A percentile compares a stretch with the other conserved stretches of the same genome.
These are phyloP conservation scores for Drepanosiphum platanoidis DNA, from an alignment of 2,888 invertebrate genomes.

Conservation along the genomic window DNA sequence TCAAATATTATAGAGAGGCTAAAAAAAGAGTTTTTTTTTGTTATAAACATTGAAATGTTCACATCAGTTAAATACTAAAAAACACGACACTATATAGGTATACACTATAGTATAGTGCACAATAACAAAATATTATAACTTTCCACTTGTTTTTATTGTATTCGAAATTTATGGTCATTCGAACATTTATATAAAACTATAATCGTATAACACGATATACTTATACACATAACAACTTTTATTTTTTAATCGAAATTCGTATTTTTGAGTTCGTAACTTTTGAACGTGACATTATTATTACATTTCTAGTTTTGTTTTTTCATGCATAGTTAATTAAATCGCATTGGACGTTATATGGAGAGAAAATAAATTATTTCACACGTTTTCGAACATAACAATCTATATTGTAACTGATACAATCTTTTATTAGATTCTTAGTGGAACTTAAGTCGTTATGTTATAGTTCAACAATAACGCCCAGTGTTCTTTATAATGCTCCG, in stretches of 20 bases:
- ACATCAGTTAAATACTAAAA: constrained; percentile 42
- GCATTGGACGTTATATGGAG: too few relatives aligned
- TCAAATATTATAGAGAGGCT: neutral
- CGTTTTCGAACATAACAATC: too few relatives aligned
- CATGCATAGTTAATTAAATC: too few relatives aligned
- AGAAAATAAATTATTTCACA: too few relatives aligned
- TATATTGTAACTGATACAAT: too few relatives aligned
- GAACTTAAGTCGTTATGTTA: too few relatives aligned
- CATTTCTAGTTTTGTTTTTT: too few relatives aligned
- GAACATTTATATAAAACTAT: constrained; percentile 13
- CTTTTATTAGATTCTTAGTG: too few relatives aligned
- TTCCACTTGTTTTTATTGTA: constrained; percentile 26
- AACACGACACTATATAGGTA: too few relatives aligned
- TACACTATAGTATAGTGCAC: neutral
- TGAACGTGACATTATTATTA: neutral
- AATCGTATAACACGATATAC: constrained; percentile 1
- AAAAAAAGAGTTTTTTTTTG: constrained; percentile 11
- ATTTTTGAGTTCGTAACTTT: neutral
- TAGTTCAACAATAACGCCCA: too few relatives aligned
- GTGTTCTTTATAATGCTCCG: too few relatives aligned
- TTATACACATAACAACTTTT: neutral
- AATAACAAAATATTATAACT: constrained; percentile 20
- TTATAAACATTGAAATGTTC: constrained; percentile 7
- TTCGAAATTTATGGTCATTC: constrained; percentile 15
- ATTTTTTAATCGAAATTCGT: neutral